Evolutionary conservation across 2,888 invertebrate species (phyloP).

Genomic region (Drosophila dives): DNA sequence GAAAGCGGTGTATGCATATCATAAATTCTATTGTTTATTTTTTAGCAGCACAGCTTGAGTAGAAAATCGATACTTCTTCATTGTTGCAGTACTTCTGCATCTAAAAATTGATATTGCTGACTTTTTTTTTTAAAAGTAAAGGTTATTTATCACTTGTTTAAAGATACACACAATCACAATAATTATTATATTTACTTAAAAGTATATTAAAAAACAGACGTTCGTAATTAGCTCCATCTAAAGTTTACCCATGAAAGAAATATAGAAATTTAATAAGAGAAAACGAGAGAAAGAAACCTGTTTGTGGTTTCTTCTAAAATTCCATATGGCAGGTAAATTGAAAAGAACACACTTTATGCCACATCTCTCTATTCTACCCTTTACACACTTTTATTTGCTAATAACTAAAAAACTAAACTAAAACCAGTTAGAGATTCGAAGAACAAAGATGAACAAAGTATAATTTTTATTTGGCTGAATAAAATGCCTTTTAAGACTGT

Average conservation of each 20-base stretch:
- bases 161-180: not conserved
- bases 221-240: conserved; percentile 20
- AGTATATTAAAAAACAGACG: not conserved
- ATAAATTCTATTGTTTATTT: not conserved
- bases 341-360: conserved; percentile 22
- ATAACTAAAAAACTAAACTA: conserved; percentile 17
- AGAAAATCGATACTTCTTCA: not conserved
- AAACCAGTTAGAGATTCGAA: conserved; percentile 52
- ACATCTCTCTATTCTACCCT: conserved; percentile 27
- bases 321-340: conserved; percentile 44
- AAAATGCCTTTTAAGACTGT: not conserved
- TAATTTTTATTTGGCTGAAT: not conserved
- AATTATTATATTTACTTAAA: not conserved
- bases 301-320: conserved; percentile 38
- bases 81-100: conserved; percentile 3
- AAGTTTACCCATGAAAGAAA: conserved; percentile 13
- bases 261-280: conserved; percentile 11
- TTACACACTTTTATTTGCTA: conserved; percentile 31
- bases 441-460: conserved; percentile 13
- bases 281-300: conserved; percentile 29
- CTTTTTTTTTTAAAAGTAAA: not conserved
- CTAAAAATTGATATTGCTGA: not conserved
- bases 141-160: not conserved
- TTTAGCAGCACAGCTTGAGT: not conserved
- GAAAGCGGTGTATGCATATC: not conserved